A percentile compares a stretch with the other conserved stretches of the same genome.
These are phyloP conservation scores for Drosophila mettleri DNA, from an alignment of 2,888 invertebrate species.

Conservation along the genomic window DNA sequence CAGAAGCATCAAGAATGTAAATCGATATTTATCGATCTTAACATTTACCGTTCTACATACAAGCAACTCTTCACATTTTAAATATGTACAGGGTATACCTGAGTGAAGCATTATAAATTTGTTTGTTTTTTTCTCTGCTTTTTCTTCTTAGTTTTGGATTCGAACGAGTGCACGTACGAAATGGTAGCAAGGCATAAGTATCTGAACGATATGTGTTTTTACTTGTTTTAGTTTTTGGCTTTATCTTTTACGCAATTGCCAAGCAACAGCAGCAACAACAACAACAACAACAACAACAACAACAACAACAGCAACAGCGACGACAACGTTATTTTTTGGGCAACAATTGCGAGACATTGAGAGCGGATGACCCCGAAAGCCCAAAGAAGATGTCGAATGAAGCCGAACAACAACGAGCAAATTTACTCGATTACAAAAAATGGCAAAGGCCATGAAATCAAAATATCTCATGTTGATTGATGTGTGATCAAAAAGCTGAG, in stretches of 20 bases:
- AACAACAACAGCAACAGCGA: constrained; percentile 25
- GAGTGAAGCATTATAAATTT: neutral
- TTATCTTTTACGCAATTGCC: constrained; percentile 19
- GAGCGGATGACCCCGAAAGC: constrained; percentile 73
- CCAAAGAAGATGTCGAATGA: constrained; percentile 53
- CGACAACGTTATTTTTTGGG: constrained; percentile 27
- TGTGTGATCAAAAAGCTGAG: constrained; percentile 9
- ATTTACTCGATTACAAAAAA: constrained; percentile 41
- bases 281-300: constrained; percentile 25
- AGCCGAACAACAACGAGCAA: constrained; percentile 44
- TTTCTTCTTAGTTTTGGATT: constrained; percentile 8
- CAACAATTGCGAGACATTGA: constrained; percentile 45
- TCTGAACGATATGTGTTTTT: constrained; percentile 10
- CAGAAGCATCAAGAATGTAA: fast-evolving
- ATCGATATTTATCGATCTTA: neutral
- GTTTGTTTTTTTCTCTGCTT: constrained; percentile 2
- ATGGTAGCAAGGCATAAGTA: constrained; percentile 1
- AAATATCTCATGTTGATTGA: constrained; percentile 16
- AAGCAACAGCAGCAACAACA: constrained; percentile 27
- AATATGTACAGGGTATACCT: neutral
- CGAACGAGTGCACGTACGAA: constrained; percentile 8
- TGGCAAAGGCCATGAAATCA: constrained; percentile 40
- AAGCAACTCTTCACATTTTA: neutral
- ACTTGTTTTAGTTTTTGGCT: neutral
- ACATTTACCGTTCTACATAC: neutral